Conservation (phyloP, 2,113 vertebrate species). For the Sinocyclocheilus anshuiensis region DNA sequence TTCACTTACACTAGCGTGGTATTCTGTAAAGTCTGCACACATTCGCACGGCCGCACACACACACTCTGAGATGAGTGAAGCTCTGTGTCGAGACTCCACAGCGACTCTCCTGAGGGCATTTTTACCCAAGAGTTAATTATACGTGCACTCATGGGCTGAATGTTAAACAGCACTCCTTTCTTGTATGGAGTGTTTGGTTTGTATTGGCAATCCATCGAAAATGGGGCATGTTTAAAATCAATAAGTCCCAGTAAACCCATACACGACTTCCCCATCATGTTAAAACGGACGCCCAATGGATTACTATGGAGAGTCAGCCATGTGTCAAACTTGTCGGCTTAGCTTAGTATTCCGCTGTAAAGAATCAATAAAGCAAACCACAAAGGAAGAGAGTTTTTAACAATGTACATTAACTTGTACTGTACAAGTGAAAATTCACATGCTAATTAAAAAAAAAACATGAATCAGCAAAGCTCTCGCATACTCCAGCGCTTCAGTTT, state of each 20-base stretch:
- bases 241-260: slow-evolving; percentile 11
- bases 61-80: not conserved
- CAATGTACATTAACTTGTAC: not conserved
- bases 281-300: slow-evolving; percentile 1
- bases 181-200: not conserved
- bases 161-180: slow-evolving; percentile 29
- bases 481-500: not conserved
- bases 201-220: slow-evolving; percentile 38
- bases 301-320: slow-evolving; percentile 7
- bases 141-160: slow-evolving; percentile 35
- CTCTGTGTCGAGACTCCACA: slow-evolving; percentile 12
- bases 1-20: slow-evolving; percentile 38
- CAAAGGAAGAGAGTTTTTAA: not conserved
- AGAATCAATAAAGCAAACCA: slow-evolving; percentile 32
- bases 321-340: slow-evolving; percentile 36
- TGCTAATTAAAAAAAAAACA: not conserved
- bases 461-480: no score
- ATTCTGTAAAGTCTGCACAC: slow-evolving; percentile 25
- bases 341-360: slow-evolving; percentile 18
- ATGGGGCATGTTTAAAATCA: slow-evolving; percentile 33
- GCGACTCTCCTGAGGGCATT: slow-evolving; percentile 22
- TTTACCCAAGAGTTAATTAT: slow-evolving; percentile 49
- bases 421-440: not conserved
- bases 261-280: slow-evolving; percentile 7
- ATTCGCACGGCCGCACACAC: not conserved